A percentile compares a stretch with the other conserved stretches of the same genome.
Conservation (phyloP, 2,113 vertebrate genomes). For the Embiotoca jacksoni region DNA sequence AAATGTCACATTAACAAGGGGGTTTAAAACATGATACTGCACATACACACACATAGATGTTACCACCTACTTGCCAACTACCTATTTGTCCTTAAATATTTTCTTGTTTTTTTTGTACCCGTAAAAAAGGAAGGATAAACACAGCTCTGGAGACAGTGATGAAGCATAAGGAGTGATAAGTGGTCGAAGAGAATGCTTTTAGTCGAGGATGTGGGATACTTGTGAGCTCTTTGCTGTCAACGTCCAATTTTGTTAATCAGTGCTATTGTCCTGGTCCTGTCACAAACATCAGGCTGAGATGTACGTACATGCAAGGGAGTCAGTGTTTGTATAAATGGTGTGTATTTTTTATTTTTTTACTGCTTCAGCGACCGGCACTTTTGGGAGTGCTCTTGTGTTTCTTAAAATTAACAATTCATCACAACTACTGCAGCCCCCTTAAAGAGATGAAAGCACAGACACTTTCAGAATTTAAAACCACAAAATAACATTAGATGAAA, state of each 20-base stretch:
- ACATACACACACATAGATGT: constrained; percentile 3
- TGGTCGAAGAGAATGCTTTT: constrained; percentile 41
- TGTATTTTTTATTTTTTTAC: background rate
- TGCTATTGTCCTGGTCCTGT: constrained; percentile 51
- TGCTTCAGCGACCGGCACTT: constrained; percentile 1
- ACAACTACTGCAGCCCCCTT: background rate
- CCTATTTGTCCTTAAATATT: constrained; percentile 13
- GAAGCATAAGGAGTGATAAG: constrained; percentile 14
- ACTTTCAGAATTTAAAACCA: constrained; percentile 1
- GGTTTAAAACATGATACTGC: background rate
- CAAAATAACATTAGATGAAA: constrained; percentile 11
- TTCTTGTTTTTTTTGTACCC: no score
- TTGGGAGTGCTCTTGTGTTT: background rate
- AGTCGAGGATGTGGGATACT: constrained; percentile 38
- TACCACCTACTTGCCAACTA: constrained; percentile 15
- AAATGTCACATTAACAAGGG: background rate
- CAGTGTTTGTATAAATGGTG: background rate
- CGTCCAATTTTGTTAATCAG: constrained; percentile 63
- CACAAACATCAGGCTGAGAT: background rate
- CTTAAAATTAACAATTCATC: constrained; percentile 9
- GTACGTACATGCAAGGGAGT: background rate
- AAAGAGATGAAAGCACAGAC: background rate
- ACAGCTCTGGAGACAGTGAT: constrained; percentile 49
- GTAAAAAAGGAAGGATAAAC: constrained; percentile 22
- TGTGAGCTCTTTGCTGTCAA: constrained; percentile 36